Conservation (phyloP, 2,888 invertebrate genomes). For the Ophion costatus region DNA sequence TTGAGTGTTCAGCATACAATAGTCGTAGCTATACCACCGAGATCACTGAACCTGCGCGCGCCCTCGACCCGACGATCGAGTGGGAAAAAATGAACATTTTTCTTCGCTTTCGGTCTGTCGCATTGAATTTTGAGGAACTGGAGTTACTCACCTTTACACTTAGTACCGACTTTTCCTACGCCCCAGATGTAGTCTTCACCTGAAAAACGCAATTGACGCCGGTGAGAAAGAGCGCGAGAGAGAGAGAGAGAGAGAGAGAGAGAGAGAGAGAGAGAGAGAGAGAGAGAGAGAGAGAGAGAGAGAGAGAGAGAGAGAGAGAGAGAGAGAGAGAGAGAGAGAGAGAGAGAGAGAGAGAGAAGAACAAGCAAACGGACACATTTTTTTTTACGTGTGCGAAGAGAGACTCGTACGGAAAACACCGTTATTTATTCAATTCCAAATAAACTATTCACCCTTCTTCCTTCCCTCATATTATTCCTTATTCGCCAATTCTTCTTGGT, state of each 20-base stretch:
- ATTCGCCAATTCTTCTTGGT: no score
- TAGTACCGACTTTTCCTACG: conserved; percentile 85
- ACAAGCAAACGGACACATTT: no score
- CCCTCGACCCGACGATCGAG: conserved; percentile 49
- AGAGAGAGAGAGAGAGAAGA: background rate
- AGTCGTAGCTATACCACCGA: conserved; percentile 59
- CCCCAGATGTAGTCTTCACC: conserved; percentile 89
- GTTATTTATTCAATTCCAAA: no score
- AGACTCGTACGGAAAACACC: no score
- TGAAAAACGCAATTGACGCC: conserved; percentile 76
- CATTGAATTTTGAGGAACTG: conserved; percentile 27
- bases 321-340: conserved; percentile 1
- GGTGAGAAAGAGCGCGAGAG: background rate
- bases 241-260: conserved; percentile 5
- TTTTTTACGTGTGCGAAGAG: no score
- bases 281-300: conserved; percentile 8
- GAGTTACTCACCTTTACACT: conserved; percentile 86
- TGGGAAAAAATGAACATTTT: background rate
- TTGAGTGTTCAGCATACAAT: conserved; percentile 59
- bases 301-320: background rate
- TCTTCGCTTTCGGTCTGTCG: conserved; percentile 33
- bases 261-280: background rate
- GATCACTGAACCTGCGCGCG: conserved; percentile 58
- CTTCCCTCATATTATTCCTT: no score
- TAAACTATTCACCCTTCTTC: no score